A percentile compares a stretch with the other conserved stretches of the same genome.
Conservation (phyloP, 2,888 invertebrate species). For the Sphaerophoria rueppellii region DNA sequence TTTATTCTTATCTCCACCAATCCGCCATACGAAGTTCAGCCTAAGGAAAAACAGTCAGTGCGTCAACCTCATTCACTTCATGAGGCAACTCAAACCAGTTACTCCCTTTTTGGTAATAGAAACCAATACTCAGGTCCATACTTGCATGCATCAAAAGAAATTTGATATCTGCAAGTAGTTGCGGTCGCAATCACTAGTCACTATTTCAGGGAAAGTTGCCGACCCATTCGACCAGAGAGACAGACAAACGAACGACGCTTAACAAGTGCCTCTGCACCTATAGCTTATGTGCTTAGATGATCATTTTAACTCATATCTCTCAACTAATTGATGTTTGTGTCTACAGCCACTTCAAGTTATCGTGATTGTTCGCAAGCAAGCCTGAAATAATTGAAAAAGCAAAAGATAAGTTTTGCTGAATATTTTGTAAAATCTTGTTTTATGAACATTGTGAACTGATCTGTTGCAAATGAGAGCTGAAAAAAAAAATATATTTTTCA, state of each 20-base stretch:
- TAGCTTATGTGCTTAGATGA: constrained; percentile 42
- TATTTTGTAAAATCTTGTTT: constrained; percentile 24
- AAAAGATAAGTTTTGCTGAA: constrained; percentile 46
- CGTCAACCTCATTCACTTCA: background rate
- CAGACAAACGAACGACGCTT: constrained; percentile 1
- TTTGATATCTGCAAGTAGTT: constrained; percentile 26
- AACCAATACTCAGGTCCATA: constrained; percentile 30
- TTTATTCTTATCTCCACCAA: background rate
- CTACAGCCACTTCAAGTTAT: constrained; percentile 15
- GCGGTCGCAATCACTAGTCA: constrained; percentile 14
- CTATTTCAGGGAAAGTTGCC: constrained; percentile 51
- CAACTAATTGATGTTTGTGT: constrained; percentile 66
- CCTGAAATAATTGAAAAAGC: constrained; percentile 33
- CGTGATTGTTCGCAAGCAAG: constrained; percentile 41
- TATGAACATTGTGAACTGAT: constrained; percentile 36
- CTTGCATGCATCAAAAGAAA: constrained; percentile 63
- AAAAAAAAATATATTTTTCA: constrained; percentile 33
- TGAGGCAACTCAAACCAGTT: constrained; percentile 29
- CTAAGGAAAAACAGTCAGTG: background rate
- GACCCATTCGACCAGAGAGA: constrained; percentile 34
- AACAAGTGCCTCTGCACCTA: constrained; percentile 16
- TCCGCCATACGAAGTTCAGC: constrained; percentile 19
- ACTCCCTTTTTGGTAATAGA: constrained; percentile 62
- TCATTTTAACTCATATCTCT: constrained; percentile 25
- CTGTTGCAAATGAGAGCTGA: constrained; percentile 63